Base-by-base conservation (phyloP, 2,113 vertebrate species). In the Sylvietta virens region DNA sequence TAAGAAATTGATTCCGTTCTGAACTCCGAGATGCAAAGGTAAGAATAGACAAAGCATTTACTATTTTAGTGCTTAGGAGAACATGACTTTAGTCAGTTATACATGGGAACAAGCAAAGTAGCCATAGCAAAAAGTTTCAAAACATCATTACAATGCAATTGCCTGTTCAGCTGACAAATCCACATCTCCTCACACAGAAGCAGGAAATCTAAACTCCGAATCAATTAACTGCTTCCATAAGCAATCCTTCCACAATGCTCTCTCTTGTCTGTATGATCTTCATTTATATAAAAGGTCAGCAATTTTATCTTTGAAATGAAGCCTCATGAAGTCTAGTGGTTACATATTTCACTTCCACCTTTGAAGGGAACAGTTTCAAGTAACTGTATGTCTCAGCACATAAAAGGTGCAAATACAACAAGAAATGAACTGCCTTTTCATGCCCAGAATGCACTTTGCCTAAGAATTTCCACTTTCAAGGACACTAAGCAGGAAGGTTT, bases 291-390 rank as follows among this genome's bases (percentile, higher is more conserved):
- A 70, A 88, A 95, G 56, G 86, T 80, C 81, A 95, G 80, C 69
- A 91, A 77, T 89, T 94, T 94, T 69, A 93, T 58, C 92, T 86
- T 54, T 56, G 39, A 91, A 90, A 91, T 19, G 48, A 95, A 94
- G 81, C 13, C 66, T 81, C 51, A 17, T 27, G 30, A 60, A 92
- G 44, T 33, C 57, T 48, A 45, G 72, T 24, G 65, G 86, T 91
- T 91, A 94, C 72, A 42, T 76, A 92, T 79, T 92, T 95, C 88
- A 87, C 61, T 96, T 94, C 86, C 77, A 95, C 77, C 56, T 88
- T 60, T 64, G 73, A 74, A 62, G 76, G 64, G n/a, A 87, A 77
- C 42, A 84, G 73, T 84, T 92, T 92, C 91, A 92, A 81, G 74
- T 86, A 96, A 95, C 65, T 8, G 0, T 67, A 26, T 33, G 71